phyloP scores from a whole-genome alignment of 2,113 vertebrate species.

The Dasyornis broadbenti region DNA sequence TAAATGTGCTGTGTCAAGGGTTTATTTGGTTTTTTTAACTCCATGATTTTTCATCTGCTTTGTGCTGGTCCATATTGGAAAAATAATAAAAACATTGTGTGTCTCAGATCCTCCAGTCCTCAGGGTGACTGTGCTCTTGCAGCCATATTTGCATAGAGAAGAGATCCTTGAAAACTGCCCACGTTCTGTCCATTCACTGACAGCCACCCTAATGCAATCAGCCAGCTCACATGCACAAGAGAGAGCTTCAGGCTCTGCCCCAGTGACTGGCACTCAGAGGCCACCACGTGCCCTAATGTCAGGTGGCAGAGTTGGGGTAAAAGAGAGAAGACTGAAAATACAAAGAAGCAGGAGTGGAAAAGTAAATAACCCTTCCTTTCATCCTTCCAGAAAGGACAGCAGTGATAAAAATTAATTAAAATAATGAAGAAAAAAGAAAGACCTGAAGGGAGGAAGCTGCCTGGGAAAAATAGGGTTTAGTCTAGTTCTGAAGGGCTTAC shows the following conservation, averaged over 20 bases:
- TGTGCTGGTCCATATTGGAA: background rate
- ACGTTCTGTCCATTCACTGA: background rate
- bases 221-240: background rate
- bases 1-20: background rate
- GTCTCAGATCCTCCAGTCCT: background rate
- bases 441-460: background rate
- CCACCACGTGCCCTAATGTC: background rate
- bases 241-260: background rate
- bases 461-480: background rate
- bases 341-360: background rate
- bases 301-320: background rate
- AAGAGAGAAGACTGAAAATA: background rate
- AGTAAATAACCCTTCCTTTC: background rate
- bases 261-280: rapidly evolving
- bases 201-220: background rate
- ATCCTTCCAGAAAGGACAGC: background rate
- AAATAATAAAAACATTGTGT: background rate
- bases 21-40: background rate
- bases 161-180: background rate
- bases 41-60: background rate
- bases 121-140: background rate
- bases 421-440: background rate
- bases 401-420: background rate
- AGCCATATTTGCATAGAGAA: background rate
- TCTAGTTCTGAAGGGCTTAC: background rate